A percentile compares a stretch with the other conserved stretches of the same genome.
Evolutionary conservation across 2,113 vertebrate genomes (phyloP).

Genomic region (Ranitomeya variabilis): DNA sequence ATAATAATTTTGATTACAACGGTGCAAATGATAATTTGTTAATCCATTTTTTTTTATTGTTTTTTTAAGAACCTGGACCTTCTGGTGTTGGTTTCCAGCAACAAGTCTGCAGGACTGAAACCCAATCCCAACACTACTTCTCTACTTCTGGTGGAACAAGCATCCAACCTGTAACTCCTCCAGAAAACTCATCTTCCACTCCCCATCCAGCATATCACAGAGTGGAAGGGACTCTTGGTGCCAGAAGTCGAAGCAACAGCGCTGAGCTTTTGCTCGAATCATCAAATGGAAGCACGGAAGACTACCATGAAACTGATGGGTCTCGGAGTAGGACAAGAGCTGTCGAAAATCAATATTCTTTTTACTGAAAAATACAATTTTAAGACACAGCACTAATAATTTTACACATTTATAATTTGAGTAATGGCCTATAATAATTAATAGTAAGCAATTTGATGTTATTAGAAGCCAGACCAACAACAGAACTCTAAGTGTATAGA

Average conservation of each 20-base stretch:
- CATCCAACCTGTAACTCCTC: slow-evolving; percentile 56
- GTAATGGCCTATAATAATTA: slow-evolving; percentile 3
- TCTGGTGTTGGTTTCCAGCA: slow-evolving; percentile 70
- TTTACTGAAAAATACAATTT: slow-evolving; percentile 78
- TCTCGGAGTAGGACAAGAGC: slow-evolving; percentile 82
- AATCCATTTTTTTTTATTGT: background rate
- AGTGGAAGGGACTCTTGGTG: slow-evolving; percentile 66
- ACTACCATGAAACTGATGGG: slow-evolving; percentile 85
- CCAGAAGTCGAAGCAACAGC: slow-evolving; percentile 85
- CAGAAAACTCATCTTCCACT: slow-evolving; percentile 62
- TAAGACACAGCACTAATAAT: background rate
- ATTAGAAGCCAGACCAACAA: background rate
- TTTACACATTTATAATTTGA: background rate
- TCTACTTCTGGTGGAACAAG: slow-evolving; percentile 71
- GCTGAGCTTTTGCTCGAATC: slow-evolving; percentile 85
- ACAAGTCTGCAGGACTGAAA: slow-evolving; percentile 76
- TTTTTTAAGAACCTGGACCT: slow-evolving; percentile 69
- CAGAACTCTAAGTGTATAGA: background rate
- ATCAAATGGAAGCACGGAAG: slow-evolving; percentile 71
- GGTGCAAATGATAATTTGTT: background rate
- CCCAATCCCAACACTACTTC: slow-evolving; percentile 77
- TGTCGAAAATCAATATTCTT: slow-evolving; percentile 97
- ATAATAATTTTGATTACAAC: too few species aligned
- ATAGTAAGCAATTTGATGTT: slow-evolving; percentile 8
- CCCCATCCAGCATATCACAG: slow-evolving; percentile 66